These are phyloP conservation scores for Peromyscus attwateri DNA, from an alignment of 2,797 vertebrate genomes.

Conservation along the genomic window DNA sequence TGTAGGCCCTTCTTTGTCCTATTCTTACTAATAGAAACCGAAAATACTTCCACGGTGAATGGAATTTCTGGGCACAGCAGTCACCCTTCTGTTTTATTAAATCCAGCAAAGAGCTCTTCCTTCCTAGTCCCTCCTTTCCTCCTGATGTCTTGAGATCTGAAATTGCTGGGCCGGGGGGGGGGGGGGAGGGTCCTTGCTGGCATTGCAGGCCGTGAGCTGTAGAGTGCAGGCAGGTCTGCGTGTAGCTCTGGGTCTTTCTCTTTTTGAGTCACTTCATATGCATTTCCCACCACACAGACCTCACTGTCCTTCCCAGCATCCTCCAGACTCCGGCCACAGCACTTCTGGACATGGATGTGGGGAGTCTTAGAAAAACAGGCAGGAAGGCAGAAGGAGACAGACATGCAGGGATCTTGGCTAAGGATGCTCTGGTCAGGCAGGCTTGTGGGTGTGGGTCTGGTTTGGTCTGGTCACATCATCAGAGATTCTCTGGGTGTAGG, in stretches of 20 bases:
- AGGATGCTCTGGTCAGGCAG: too few species aligned
- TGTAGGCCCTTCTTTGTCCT: rapidly evolving
- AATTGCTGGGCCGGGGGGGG: background rate
- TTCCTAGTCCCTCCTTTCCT: background rate
- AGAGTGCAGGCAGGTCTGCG: background rate
- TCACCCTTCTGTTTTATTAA: background rate
- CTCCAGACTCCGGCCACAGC: background rate
- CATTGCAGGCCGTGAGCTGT: rapidly evolving
- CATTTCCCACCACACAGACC: background rate
- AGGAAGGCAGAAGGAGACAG: background rate
- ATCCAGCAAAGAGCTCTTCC: background rate
- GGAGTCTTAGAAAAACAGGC: background rate
- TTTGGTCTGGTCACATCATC: background rate
- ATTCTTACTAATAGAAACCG: background rate
- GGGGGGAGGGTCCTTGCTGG: too few species aligned
- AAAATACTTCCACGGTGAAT: constrained; percentile 27
- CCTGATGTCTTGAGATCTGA: background rate
- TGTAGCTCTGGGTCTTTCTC: background rate
- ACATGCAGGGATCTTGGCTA: background rate
- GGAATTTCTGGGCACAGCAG: background rate
- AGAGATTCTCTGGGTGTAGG: background rate
- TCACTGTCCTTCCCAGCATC: background rate
- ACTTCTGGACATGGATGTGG: background rate
- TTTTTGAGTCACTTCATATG: background rate
- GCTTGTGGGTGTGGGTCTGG: background rate